Evolutionary conservation across 2,888 invertebrate species (phyloP).

Genomic region (Drosophila suboccidentalis): DNA sequence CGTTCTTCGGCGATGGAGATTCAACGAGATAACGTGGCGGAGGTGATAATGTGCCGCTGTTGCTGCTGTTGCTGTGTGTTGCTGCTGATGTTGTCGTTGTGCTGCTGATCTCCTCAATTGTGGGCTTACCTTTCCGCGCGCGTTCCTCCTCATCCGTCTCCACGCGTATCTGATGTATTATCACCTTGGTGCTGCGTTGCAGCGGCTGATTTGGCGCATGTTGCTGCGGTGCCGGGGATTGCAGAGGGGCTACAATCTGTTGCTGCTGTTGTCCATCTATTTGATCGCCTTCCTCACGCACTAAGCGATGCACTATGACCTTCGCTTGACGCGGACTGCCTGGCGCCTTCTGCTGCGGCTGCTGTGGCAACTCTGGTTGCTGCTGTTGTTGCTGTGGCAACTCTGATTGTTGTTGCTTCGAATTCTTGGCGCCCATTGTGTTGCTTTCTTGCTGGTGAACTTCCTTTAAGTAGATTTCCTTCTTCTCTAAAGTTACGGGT

Average conservation of each 20-base stretch:
- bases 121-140: conserved; percentile 57
- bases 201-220: conserved; percentile 23
- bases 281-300: conserved; percentile 31
- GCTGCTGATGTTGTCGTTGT: conserved; percentile 39
- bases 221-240: conserved; percentile 2
- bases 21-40: conserved; percentile 78
- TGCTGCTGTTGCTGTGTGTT: conserved; percentile 30
- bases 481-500: conserved; percentile 24
- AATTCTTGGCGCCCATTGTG: conserved; percentile 70
- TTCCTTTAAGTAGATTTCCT: not conserved
- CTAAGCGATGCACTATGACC: conserved; percentile 78
- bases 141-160: conserved; percentile 52
- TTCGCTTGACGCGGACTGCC: conserved; percentile 70
- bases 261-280: conserved; percentile 9
- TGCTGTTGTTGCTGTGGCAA: conserved; percentile 35
- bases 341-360: conserved; percentile 44
- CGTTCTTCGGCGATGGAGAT: conserved; percentile 66
- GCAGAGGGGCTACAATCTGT: not conserved
- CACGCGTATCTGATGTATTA: conserved; percentile 65
- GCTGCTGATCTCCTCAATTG: conserved; percentile 70
- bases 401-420: conserved; percentile 41
- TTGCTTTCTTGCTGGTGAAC: conserved; percentile 1
- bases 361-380: conserved; percentile 4
- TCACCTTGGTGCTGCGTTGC: conserved; percentile 72
- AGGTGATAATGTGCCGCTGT: conserved; percentile 66